Evolutionary conservation across 30 jellyfish, hydroid and myxozoan genomes (phyloP), one percentile per base, ranked within the genome.

Genomic region (Aurelia coerulea): DNA sequence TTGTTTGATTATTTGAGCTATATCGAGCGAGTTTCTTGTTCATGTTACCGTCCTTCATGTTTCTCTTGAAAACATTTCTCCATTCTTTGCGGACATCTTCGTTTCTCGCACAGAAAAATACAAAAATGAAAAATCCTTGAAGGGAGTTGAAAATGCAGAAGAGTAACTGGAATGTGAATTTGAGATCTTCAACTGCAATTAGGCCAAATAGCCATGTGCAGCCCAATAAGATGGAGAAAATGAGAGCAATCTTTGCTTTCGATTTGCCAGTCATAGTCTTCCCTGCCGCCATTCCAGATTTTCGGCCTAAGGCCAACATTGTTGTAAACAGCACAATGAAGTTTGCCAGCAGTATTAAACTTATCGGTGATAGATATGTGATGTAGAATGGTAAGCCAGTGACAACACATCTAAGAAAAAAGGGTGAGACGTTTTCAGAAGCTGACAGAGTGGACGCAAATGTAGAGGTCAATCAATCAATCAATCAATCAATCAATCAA

Each of bases 51-150:
- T 46, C 56, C 56, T 7, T 46, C 56, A 46, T 46, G 56, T 46
- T 46, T 32, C 68, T 34, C 34, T 63, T 17, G n/a, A 65, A 39
- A 13, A 68, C 72, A 16, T 56, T 49, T 10, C 46, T 51, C 95
- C 95, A 85, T 33, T 74, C 89, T 19, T 46, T 34, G 10, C 88
- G 74, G 41, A 51, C 89, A 52, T 85, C 95, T 32, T 67, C 79
- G 71, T 65, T 65, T 56, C 80, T 72, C 39, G 54, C 66, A 42
- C 88, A 85, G 69, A 42, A 85, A 42, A 85, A 62, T 65, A 85
- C 37, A 60, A 85, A 85, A 18, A 85, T 85, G 78, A 85, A 85
- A 35, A 85, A 68, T 37, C 95, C 95, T 85, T 85, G 95, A 3
- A 85, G 85, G 6, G 95, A 85, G 76, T 85, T 85, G 74, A 85